These are phyloP conservation scores for Dendropsophus ebraccatus DNA, from an alignment of 2,113 vertebrate species.

Conservation along the genomic window DNA sequence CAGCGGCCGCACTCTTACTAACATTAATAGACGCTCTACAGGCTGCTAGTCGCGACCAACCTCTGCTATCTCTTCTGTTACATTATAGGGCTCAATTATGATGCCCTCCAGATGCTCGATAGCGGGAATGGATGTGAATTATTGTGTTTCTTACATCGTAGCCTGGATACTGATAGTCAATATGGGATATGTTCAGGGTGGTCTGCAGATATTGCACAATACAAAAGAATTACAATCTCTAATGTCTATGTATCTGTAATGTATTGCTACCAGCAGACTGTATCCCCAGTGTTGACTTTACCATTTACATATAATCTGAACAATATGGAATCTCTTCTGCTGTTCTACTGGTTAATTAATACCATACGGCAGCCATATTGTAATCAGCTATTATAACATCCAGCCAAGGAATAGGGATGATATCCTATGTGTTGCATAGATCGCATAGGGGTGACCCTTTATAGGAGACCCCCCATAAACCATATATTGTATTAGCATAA, in stretches of 20 bases:
- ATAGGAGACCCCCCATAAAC: too few species aligned
- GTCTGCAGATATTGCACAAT: constrained; percentile 14
- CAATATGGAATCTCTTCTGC: not conserved
- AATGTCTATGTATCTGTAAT: not conserved
- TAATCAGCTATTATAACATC: not conserved
- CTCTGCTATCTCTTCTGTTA: not conserved
- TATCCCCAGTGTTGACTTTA: not conserved
- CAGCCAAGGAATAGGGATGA: not conserved
- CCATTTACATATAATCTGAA: not conserved
- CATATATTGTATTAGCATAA: too few species aligned
- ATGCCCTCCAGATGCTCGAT: constrained; percentile 23
- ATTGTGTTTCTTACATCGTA: too few species aligned
- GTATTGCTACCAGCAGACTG: not conserved
- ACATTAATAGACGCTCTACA: not conserved
- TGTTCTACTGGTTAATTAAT: not conserved
- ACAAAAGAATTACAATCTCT: not conserved
- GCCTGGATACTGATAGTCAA: not conserved
- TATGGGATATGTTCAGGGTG: not conserved
- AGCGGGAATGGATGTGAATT: not conserved
- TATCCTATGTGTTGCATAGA: not conserved
- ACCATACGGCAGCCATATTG: not conserved
- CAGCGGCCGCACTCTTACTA: not conserved
- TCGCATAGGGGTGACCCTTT: too few species aligned
- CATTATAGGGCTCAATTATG: constrained; percentile 10
- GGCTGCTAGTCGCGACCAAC: not conserved